Evolutionary conservation across 2,888 invertebrate genomes (phyloP), one percentile per base, ranked within the genome.

Genomic region (Lasius fuliginosus): DNA sequence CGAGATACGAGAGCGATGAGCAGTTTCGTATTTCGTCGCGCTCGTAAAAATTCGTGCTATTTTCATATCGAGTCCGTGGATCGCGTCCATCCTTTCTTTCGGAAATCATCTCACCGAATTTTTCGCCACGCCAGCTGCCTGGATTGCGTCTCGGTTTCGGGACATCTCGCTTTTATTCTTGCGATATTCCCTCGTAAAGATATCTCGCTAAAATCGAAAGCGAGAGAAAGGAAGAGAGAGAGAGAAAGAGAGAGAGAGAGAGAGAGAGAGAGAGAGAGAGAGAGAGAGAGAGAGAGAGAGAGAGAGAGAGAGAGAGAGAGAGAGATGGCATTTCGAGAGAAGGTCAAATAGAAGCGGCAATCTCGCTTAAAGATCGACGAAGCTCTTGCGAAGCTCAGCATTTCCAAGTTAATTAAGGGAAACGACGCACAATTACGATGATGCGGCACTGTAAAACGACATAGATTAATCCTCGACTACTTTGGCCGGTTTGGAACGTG

Each of bases 31-130:
- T 77, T 77, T 76, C 67, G 46, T 40, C 49, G 40, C 49, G 40
- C 62, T 67, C 58, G 83, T 83, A 77, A 77, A 83, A 83, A 83
- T 79, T 79, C 33, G 40, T 46, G 68, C 56, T 73, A 60, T 81
- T 74, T 71, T 56, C 49, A 79, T 68, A 79, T 68, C 68, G 58
- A 42, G 62, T 33, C 11, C n/a, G 53, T 64, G 58, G 12, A 46
- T 58, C 60, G 42, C 58, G 18, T 18, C 36, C 73, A 30, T 23
- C 15, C 69, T 49, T 53, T 23, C 5, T 36, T 12, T 23, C 33
- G 58, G 60, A 3, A 56, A 23, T 36, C 27, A 40, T 60, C 40
- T 58, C 30, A 53, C 12, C 30, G 30, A 49, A 33, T 40, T 76
- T 53, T 60, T 23, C 56, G 12, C 56, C n/a, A n/a, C 40, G 56